Conservation (phyloP, 2,888 invertebrate genomes). For the Dasysyrphus tricinctus region DNA sequence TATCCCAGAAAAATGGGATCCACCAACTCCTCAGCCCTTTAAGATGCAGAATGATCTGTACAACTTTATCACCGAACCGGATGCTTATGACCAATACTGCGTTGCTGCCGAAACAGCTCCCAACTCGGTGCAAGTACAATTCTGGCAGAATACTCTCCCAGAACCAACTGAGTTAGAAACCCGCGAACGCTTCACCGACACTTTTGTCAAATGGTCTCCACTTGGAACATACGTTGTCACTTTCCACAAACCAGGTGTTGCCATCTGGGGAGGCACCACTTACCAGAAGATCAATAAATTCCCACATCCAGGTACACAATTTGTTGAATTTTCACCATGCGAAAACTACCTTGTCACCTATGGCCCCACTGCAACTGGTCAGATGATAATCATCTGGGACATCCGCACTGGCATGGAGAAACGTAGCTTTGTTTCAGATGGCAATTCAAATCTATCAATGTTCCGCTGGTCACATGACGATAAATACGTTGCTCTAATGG, state of each 20-base stretch:
- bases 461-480: constrained; percentile 99
- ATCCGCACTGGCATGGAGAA: constrained; percentile 97
- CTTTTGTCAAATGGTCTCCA: constrained; percentile 98
- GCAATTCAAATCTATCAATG: constrained; percentile 94
- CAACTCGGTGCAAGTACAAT: constrained; percentile 89
- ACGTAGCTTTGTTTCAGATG: constrained; percentile 94
- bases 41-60: constrained; percentile 96
- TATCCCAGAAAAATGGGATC: constrained; percentile 96
- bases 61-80: constrained; percentile 95
- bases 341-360: constrained; percentile 98
- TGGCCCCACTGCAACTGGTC: constrained; percentile 91
- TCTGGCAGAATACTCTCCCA: constrained; percentile 95
- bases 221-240: constrained; percentile 98
- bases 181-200: constrained; percentile 96
- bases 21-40: constrained; percentile 94
- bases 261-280: constrained; percentile 97
- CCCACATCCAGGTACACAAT: constrained; percentile 94
- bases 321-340: constrained; percentile 98
- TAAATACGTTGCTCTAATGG: constrained; percentile 95
- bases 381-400: constrained; percentile 97
- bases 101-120: constrained; percentile 93
- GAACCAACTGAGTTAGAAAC: constrained; percentile 93
- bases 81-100: constrained; percentile 97
- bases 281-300: constrained; percentile 97
- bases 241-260: constrained; percentile 97